phyloP scores from a whole-genome alignment of 2,797 vertebrate genomes.

The Microcaecilia unicolor region DNA sequence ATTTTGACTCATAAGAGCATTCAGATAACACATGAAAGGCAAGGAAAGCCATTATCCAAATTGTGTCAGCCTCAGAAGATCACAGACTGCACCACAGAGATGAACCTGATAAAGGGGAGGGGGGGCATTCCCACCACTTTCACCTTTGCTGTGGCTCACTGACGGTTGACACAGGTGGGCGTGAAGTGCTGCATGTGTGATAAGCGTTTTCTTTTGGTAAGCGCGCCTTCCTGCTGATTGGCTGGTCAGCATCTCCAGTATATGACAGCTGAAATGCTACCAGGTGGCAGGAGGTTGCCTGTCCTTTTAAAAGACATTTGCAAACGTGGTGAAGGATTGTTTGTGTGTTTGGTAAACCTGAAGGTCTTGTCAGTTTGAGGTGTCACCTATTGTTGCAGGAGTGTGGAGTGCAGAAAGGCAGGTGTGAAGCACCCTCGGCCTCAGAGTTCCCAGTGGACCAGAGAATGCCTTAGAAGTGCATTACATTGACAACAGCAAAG shows the following conservation, averaged over 20 bases:
- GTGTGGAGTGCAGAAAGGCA: constrained; percentile 10
- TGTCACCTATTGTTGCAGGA: constrained; percentile 3
- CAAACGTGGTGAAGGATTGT: neutral
- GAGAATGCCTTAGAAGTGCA: neutral
- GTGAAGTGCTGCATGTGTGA: constrained; percentile 8
- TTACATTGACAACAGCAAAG: too few species aligned
- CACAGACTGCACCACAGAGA: constrained; percentile 27
- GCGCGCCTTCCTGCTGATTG: neutral
- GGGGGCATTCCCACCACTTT: constrained; percentile 44
- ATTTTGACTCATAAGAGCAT: neutral
- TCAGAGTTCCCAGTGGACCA: too few species aligned
- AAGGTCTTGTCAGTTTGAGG: neutral
- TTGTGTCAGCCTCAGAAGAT: neutral
- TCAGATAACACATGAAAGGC: neutral
- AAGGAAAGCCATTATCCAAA: neutral
- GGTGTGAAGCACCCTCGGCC: too few species aligned
- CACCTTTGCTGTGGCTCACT: constrained; percentile 57
- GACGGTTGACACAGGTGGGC: constrained; percentile 77
- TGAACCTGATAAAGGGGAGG: neutral
- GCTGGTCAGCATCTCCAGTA: neutral
- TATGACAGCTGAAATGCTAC: neutral
- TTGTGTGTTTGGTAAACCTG: neutral
- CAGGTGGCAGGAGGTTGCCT: constrained; percentile 25
- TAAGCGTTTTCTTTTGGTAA: constrained; percentile 11
- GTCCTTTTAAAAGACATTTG: constrained; percentile 23